These are phyloP conservation scores for Grantiella picta DNA, from an alignment of 2,113 vertebrate species.

Conservation along the genomic window DNA sequence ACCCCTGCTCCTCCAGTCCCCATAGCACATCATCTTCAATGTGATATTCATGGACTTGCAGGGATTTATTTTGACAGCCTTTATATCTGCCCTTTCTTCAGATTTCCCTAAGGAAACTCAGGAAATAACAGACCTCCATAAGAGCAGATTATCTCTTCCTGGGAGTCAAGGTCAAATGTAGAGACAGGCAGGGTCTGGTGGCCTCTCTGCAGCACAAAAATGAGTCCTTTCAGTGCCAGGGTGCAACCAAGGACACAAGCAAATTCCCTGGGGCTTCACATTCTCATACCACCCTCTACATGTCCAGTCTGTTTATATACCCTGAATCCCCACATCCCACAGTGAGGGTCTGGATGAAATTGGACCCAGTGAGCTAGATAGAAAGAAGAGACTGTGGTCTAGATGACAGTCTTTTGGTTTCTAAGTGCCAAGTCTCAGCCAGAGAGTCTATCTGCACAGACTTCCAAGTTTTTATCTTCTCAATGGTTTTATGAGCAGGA, in stretches of 20 bases:
- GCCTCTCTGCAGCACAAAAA: not conserved
- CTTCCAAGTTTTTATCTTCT: not conserved
- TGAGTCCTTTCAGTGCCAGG: not conserved
- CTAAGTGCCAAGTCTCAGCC: not conserved
- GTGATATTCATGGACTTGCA: not conserved
- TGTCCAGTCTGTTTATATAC: not conserved
- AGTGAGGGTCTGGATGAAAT: not conserved
- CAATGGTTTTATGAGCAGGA: not conserved
- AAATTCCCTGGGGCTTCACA: not conserved
- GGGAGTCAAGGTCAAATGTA: not conserved
- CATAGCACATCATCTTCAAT: not conserved
- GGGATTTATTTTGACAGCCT: not conserved
- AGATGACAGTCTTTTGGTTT: not conserved
- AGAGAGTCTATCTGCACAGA: not conserved
- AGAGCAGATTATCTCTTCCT: not conserved
- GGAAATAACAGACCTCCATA: rapidly evolving
- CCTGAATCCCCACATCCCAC: not conserved
- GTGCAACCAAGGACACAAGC: not conserved
- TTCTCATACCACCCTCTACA: not conserved
- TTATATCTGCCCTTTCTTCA: not conserved
- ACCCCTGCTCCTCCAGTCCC: not conserved
- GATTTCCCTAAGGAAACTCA: not conserved
- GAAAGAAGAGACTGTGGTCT: not conserved
- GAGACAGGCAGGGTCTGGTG: not conserved
- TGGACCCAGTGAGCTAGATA: not conserved